phyloP scores from a whole-genome alignment of 2,888 invertebrate genomes.

The Drosophila percnosoma region DNA sequence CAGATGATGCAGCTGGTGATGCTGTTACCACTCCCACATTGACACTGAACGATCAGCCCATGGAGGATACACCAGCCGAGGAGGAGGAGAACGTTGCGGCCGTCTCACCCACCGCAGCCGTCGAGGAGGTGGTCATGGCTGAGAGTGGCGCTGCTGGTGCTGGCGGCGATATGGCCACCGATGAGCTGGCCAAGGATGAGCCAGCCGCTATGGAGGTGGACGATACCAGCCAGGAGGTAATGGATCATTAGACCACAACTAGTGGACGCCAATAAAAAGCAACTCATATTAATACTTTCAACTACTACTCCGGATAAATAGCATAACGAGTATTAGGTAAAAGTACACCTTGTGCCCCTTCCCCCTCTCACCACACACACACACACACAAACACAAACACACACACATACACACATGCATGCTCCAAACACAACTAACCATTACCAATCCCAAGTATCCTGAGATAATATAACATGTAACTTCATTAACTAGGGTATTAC shows the following conservation, averaged over 20 bases:
- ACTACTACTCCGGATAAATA: constrained; percentile 57
- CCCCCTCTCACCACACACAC: neutral
- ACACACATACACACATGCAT: neutral
- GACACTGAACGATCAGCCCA: constrained; percentile 75
- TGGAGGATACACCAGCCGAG: constrained; percentile 81
- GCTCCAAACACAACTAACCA: neutral
- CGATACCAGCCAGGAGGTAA: constrained; percentile 85
- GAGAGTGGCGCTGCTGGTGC: constrained; percentile 69
- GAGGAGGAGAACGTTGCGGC: constrained; percentile 60
- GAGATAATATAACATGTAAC: constrained; percentile 26
- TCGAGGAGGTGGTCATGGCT: constrained; percentile 82
- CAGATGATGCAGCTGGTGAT: neutral
- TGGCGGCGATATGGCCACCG: constrained; percentile 82
- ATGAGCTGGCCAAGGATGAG: constrained; percentile 80
- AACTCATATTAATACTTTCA: constrained; percentile 54
- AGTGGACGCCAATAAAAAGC: constrained; percentile 29
- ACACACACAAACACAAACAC: constrained; percentile 4
- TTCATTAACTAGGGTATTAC: constrained; percentile 40
- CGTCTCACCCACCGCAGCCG: constrained; percentile 51
- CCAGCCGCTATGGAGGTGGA: constrained; percentile 84
- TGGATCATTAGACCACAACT: constrained; percentile 83
- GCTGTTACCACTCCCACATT: constrained; percentile 58
- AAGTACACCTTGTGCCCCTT: constrained; percentile 6
- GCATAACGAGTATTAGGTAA: constrained; percentile 44
- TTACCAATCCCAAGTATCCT: constrained; percentile 20